These are phyloP conservation scores for Paraescarpia echinospica DNA, from an alignment of 1,140 invertebrate species.

Conservation along the genomic window DNA sequence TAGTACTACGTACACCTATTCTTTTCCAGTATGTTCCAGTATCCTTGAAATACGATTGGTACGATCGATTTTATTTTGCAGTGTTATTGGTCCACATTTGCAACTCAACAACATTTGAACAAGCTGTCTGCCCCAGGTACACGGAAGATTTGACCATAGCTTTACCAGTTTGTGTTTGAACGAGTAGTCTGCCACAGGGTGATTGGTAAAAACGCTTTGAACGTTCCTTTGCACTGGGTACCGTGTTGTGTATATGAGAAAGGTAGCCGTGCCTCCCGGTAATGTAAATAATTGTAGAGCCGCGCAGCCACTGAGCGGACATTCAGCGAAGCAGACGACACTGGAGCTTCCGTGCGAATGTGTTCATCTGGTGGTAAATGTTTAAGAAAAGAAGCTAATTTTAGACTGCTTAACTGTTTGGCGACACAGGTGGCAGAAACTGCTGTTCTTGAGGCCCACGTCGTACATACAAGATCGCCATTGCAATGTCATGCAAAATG, in stretches of 20 bases:
- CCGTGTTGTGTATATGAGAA: background rate
- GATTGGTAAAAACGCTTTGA: background rate
- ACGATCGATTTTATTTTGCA: no score
- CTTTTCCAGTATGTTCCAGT: no score
- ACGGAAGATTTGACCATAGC: no score
- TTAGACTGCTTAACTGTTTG: background rate
- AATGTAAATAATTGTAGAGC: background rate
- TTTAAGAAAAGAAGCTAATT: background rate
- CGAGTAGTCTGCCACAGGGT: background rate
- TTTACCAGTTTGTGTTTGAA: background rate
- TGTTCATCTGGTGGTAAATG: background rate
- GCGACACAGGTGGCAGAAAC: background rate
- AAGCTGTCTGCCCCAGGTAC: no score
- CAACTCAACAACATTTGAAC: no score
- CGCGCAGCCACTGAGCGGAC: background rate
- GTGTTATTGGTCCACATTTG: no score
- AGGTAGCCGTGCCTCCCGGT: background rate
- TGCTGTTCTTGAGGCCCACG: background rate
- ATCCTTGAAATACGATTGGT: no score
- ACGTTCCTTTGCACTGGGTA: background rate
- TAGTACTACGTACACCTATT: no score
- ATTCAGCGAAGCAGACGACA: background rate
- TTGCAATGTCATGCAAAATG: no score
- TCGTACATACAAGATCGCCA: no score
- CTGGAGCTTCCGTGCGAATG: background rate